Evolutionary conservation across 2,113 vertebrate species (phyloP), one percentile per base, ranked within the genome.

Genomic region (Hiodon alosoides): DNA sequence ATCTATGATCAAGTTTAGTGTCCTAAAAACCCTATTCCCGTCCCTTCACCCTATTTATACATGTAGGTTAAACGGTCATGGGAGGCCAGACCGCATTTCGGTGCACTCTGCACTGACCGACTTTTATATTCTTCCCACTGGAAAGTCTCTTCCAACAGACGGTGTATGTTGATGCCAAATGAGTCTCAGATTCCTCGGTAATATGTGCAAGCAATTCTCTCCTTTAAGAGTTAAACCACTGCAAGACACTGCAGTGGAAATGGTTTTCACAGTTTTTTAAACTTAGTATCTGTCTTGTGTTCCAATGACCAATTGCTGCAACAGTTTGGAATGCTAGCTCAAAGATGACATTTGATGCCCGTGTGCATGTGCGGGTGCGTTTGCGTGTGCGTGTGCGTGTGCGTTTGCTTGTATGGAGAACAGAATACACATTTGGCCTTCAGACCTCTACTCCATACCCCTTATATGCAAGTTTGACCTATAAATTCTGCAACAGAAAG

Each of bases 401-500:
- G 62, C 74, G 61, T 62, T 76, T 81, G 72, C 83, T 78, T 69
- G 77, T 51, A 84, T 82, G 76, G 78, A 71, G 80, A 83, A 76
- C 81, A 76, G 82, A 16, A 72, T 65, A 52, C 80, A 80, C 83
- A 67, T 79, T 71, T 61, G 70, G 59, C 65, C 61, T 76, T 57
- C 76, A 52, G 67, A 79, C 81, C 76, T 72, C 74, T 53, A 55
- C 73, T 46, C 51, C 46, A 68, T 54, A 72, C 75, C 75, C 72
- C 73, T 31, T 31, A 31, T 31, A 85, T 87, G 82, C 81, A 87
- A 85, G 89, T 90, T 83, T 90, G 91, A 91, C 90, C 90, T 90
- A 90, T 87, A 91, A 89, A 89, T 83, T 84, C 81, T 80, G 83
- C 82, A 82, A 87, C 85, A 89, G 85, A 87, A 85, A 87, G 87